Evolutionary conservation across 2,797 vertebrate genomes (phyloP).

Genomic region (Alcedo quadribrachys): DNA sequence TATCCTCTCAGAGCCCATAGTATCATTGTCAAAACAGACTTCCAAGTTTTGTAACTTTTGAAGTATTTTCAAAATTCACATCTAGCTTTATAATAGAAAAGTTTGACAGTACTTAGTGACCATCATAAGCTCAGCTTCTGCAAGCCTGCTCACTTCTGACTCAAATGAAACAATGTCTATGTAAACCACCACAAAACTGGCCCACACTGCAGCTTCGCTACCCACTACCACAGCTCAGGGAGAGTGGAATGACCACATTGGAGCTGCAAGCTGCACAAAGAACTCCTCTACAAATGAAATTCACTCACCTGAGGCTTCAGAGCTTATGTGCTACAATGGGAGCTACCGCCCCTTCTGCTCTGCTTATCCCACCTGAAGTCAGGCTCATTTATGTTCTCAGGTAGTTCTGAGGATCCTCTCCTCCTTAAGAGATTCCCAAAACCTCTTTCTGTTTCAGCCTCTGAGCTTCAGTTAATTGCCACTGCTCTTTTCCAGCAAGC

Average conservation of each 20-base stretch:
- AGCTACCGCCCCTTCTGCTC: not conserved
- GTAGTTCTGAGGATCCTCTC: not conserved
- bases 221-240: fast-evolving
- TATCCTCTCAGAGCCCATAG: not conserved
- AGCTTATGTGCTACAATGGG: not conserved
- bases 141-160: not conserved
- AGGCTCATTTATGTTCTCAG: not conserved
- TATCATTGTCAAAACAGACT: not conserved
- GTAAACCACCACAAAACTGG: not conserved
- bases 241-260: fast-evolving
- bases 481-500: not conserved
- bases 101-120: not conserved
- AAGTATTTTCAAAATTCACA: not conserved
- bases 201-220: not conserved
- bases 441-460: not conserved
- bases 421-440: not conserved
- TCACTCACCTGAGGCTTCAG: not conserved
- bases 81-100: not conserved
- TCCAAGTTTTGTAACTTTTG: not conserved
- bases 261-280: fast-evolving
- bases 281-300: not conserved
- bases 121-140: not conserved
- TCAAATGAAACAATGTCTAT: not conserved
- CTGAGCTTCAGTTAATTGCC: not conserved
- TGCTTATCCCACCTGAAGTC: not conserved